These are phyloP conservation scores for Lanistes nyassanus DNA, from an alignment of 1,140 invertebrate genomes.

Conservation along the genomic window DNA sequence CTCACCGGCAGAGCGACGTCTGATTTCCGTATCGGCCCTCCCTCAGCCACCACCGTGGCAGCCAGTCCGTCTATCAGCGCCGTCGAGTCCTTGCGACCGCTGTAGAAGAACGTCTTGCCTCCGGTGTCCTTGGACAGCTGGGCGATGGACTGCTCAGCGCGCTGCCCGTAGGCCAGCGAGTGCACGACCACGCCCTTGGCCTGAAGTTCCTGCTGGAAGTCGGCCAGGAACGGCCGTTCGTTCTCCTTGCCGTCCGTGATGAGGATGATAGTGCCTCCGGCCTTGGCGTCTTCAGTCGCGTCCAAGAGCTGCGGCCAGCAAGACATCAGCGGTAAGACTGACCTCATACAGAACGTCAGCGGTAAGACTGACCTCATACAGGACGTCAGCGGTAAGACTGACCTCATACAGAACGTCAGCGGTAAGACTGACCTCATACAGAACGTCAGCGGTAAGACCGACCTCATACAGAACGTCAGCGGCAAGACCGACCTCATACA, in stretches of 20 bases:
- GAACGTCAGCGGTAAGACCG: too few relatives aligned
- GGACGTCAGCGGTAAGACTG: too few relatives aligned
- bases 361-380: too few relatives aligned
- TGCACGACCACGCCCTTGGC: slow-evolving; percentile 34
- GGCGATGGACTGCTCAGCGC: slow-evolving; percentile 37
- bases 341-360: too few relatives aligned
- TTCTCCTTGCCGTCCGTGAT: slow-evolving; percentile 50
- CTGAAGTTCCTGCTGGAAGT: slow-evolving; percentile 25
- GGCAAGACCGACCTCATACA: too few relatives aligned
- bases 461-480: too few relatives aligned
- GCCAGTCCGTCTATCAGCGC: slow-evolving; percentile 38
- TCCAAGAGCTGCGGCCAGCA: slow-evolving; percentile 33
- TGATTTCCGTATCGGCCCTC: background rate
- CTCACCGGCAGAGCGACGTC: slow-evolving; percentile 26
- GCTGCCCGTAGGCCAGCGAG: slow-evolving; percentile 39
- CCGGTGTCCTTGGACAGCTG: slow-evolving; percentile 35
- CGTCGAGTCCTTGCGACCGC: slow-evolving; percentile 31
- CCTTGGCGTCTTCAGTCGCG: slow-evolving; percentile 13
- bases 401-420: too few relatives aligned
- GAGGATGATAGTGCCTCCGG: slow-evolving; percentile 38
- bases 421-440: too few relatives aligned
- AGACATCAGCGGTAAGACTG: too few relatives aligned
- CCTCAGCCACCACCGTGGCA: slow-evolving; percentile 29
- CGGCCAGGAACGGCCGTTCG: slow-evolving; percentile 30
- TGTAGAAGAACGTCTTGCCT: slow-evolving; percentile 42